Conservation (phyloP, 2,888 invertebrate species). For the Morpho achilles region DNA sequence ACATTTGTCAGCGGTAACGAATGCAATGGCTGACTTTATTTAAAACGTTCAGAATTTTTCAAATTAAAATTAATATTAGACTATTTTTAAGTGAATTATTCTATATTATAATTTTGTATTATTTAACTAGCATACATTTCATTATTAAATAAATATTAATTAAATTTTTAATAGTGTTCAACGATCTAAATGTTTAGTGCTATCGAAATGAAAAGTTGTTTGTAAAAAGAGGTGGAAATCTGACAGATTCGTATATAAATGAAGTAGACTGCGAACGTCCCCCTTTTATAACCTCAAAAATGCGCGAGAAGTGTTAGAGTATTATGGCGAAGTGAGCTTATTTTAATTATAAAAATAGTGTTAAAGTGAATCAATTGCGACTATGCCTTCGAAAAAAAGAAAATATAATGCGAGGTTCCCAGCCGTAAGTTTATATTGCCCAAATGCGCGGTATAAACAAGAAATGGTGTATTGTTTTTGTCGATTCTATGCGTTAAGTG, state of each 20-base stretch:
- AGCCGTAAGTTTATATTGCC: slow-evolving; percentile 84
- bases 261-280: slow-evolving; percentile 73
- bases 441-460: slow-evolving; percentile 35
- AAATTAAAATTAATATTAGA: background rate
- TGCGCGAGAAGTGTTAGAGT: slow-evolving; percentile 73
- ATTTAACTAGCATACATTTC: no score
- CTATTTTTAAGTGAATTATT: no score
- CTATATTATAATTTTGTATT: no score
- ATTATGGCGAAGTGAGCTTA: slow-evolving; percentile 62
- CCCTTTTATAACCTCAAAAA: slow-evolving; percentile 79
- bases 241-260: slow-evolving; percentile 75
- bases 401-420: slow-evolving; percentile 98
- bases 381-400: slow-evolving; percentile 97
- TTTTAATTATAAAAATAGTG: slow-evolving; percentile 58
- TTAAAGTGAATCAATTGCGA: slow-evolving; percentile 60
- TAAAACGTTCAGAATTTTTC: background rate
- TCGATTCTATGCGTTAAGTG: slow-evolving; percentile 48
- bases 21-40: background rate
- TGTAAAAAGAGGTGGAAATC: slow-evolving; percentile 39
- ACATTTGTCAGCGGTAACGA: slow-evolving; percentile 1
- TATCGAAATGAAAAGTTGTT: slow-evolving; percentile 25
- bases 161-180: no score
- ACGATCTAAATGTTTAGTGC: background rate
- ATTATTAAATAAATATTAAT: no score
- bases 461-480: slow-evolving; percentile 62